These are phyloP conservation scores for Epinotia demarniana DNA, from an alignment of 2,888 invertebrate genomes.

Conservation along the genomic window DNA sequence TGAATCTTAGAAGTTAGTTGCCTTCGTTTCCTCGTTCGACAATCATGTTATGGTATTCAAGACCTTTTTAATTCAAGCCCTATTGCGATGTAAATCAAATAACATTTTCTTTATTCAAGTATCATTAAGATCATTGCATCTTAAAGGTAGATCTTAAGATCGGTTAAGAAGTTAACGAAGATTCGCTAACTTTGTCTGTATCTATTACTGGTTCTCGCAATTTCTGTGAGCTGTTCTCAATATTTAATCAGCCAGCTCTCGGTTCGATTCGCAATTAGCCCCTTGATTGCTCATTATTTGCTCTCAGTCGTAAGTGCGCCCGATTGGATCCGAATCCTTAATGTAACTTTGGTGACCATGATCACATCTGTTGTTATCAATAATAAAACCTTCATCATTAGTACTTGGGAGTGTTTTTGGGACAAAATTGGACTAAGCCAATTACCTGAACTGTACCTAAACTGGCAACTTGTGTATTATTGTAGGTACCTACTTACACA, in stretches of 20 bases:
- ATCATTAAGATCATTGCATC: background rate
- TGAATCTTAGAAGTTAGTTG: too few species aligned
- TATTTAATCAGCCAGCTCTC: conserved; percentile 63
- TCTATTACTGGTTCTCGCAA: conserved; percentile 61
- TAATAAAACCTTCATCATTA: background rate
- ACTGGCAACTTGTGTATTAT: too few species aligned
- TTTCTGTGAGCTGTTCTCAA: conserved; percentile 60
- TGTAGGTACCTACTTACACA: too few species aligned
- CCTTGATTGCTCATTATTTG: conserved; percentile 43
- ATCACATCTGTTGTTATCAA: conserved; percentile 1
- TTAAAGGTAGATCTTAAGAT: background rate
- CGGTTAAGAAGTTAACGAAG: background rate
- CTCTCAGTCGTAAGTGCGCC: conserved; percentile 32
- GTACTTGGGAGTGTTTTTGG: too few species aligned
- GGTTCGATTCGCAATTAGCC: conserved; percentile 45
- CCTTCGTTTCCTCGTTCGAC: too few species aligned
- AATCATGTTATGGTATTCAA: too few species aligned
- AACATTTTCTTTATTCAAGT: too few species aligned
- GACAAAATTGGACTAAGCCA: too few species aligned
- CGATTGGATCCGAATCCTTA: conserved; percentile 27
- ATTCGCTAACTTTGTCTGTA: background rate
- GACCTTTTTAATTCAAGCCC: too few species aligned
- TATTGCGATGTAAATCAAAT: too few species aligned
- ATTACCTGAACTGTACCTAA: too few species aligned
- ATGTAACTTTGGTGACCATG: conserved; percentile 20